Evolutionary conservation across 2,797 vertebrate species (phyloP).

Genomic region (Discoglossus pictus): DNA sequence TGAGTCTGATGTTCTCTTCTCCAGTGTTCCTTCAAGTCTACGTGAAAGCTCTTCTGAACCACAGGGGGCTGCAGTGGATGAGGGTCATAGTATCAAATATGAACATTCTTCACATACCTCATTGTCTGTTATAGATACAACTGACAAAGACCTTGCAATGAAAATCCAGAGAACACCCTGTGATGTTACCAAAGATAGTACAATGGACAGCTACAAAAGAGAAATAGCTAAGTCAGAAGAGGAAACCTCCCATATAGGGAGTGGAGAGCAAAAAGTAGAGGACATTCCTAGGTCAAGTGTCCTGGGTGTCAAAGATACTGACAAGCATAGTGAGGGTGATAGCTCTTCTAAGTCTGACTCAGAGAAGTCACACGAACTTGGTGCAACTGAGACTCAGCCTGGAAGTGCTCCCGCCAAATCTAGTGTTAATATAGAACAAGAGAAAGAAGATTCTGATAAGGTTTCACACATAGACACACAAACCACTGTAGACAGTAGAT

Average conservation of each 20-base stretch:
- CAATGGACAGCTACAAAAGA: slow-evolving; percentile 52
- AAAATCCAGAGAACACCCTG: slow-evolving; percentile 50
- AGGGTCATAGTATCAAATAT: slow-evolving; percentile 57
- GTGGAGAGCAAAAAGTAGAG: slow-evolving; percentile 41
- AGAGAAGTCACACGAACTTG: slow-evolving; percentile 52
- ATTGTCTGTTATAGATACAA: slow-evolving; percentile 51
- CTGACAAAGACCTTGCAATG: slow-evolving; percentile 49
- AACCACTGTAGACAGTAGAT: slow-evolving; percentile 20
- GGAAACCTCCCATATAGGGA: slow-evolving; percentile 46
- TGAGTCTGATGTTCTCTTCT: slow-evolving; percentile 58
- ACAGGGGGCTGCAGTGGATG: slow-evolving; percentile 48
- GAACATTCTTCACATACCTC: slow-evolving; percentile 55
- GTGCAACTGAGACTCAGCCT: slow-evolving; percentile 53
- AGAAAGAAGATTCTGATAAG: slow-evolving; percentile 21
- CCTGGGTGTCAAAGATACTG: slow-evolving; percentile 60
- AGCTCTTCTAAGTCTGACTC: slow-evolving; percentile 47
- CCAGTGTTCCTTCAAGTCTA: slow-evolving; percentile 58
- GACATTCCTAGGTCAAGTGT: slow-evolving; percentile 35
- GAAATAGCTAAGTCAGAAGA: slow-evolving; percentile 47
- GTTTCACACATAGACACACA: slow-evolving; percentile 4
- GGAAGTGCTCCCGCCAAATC: slow-evolving; percentile 38
- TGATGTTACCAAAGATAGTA: slow-evolving; percentile 62
- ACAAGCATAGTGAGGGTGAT: slow-evolving; percentile 61
- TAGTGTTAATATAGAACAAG: slow-evolving; percentile 6
- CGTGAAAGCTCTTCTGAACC: slow-evolving; percentile 59